Conservation (phyloP, 2,113 vertebrate species). For the Lepus timidus region DNA sequence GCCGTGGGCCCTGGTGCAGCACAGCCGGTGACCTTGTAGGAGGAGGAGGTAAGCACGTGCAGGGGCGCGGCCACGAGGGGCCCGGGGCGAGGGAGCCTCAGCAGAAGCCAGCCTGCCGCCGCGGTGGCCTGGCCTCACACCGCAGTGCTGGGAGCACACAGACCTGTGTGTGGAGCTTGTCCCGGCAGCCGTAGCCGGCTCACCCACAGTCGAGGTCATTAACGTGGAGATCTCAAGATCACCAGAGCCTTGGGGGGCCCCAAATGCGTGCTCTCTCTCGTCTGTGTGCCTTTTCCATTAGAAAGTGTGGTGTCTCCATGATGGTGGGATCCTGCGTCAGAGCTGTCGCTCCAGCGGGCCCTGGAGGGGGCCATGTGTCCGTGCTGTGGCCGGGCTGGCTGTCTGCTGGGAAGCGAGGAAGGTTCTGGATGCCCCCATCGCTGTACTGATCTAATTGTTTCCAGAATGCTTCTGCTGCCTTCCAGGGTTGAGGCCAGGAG, state of each 20-base stretch:
- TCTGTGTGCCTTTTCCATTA: not conserved
- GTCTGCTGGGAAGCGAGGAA: accelerated
- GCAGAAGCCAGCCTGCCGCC: not conserved
- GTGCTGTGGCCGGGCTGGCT: too few relatives aligned
- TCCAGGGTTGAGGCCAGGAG: not conserved
- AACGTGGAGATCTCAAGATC: not conserved
- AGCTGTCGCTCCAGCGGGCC: too few relatives aligned
- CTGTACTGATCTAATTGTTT: not conserved
- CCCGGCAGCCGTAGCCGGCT: accelerated
- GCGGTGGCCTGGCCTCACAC: too few relatives aligned
- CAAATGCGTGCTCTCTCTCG: too few relatives aligned
- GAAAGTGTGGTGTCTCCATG: not conserved
- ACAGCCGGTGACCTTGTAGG: not conserved
- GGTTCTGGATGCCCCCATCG: not conserved
- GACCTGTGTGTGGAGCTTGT: not conserved
- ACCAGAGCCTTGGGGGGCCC: not conserved
- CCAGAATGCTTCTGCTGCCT: not conserved
- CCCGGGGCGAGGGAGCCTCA: too few relatives aligned
- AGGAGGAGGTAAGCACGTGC: not conserved
- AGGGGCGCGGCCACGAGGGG: not conserved
- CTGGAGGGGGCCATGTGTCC: too few relatives aligned
- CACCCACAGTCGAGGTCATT: not conserved
- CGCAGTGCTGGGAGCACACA: too few relatives aligned
- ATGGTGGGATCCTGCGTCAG: not conserved
- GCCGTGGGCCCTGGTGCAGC: accelerated